A percentile compares a stretch with the other conserved stretches of the same genome.
Conservation (phyloP, 2,797 vertebrate species). For the Spea hammondii region DNA sequence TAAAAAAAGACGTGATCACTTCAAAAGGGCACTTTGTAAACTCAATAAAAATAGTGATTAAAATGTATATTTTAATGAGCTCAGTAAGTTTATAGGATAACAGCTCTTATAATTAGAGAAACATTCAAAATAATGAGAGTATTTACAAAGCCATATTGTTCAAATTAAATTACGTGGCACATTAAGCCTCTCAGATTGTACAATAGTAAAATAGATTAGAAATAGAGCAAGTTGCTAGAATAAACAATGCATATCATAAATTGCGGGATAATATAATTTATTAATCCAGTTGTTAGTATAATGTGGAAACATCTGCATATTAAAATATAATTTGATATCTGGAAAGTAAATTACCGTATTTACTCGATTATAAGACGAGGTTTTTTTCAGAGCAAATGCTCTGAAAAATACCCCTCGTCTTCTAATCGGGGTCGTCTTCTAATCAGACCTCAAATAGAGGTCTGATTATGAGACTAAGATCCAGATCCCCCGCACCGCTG, state of each 20-base stretch:
- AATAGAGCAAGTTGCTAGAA: not conserved
- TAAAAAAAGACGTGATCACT: no score
- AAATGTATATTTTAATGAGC: not conserved
- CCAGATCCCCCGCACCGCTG: no score
- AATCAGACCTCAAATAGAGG: no score
- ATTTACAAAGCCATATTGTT: not conserved
- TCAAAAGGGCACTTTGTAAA: no score
- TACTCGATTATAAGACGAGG: no score
- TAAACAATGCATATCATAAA: constrained; percentile 7
- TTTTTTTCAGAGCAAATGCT: no score
- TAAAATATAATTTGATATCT: not conserved
- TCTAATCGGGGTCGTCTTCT: no score
- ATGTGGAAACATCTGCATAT: not conserved
- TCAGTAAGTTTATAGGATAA: not conserved
- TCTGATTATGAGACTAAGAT: no score
- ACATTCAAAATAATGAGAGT: not conserved
- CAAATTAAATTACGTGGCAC: constrained; percentile 4
- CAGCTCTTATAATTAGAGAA: not conserved
- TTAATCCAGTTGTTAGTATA: not conserved
- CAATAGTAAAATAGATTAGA: constrained; percentile 3
- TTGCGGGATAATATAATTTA: not conserved
- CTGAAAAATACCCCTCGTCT: no score
- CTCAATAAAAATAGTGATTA: not conserved
- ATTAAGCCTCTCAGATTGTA: not conserved
- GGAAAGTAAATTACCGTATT: not conserved